phyloP scores from a whole-genome alignment of 2,888 invertebrate genomes.

The Heliconius ethilla region DNA sequence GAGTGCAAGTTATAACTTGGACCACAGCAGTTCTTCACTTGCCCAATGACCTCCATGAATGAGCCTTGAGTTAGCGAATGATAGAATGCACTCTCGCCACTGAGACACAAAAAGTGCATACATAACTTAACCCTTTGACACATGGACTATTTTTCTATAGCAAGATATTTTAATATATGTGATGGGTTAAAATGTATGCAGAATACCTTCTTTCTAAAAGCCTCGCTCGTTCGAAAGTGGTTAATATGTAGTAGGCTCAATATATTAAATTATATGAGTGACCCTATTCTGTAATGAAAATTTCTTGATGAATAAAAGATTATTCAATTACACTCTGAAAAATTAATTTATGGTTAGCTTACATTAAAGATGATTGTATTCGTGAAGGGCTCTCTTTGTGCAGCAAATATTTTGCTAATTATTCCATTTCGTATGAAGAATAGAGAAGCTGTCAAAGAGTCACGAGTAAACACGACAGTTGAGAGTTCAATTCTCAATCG shows the following conservation, averaged over 20 bases:
- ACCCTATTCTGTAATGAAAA: neutral
- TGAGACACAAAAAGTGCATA: conserved; percentile 38
- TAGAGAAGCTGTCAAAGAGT: neutral
- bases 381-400: neutral
- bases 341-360: neutral
- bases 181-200: conserved; percentile 33
- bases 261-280: conserved; percentile 2
- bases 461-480: neutral
- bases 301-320: neutral
- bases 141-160: conserved; percentile 30
- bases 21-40: conserved; percentile 34
- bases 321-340: neutral
- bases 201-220: conserved; percentile 46
- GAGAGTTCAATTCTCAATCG: neutral
- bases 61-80: conserved; percentile 35
- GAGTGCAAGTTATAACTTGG: conserved; percentile 27
- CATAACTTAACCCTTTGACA: conserved; percentile 31
- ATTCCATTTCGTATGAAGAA: neutral
- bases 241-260: conserved; percentile 18
- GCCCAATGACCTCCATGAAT: conserved; percentile 42
- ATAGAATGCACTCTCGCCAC: conserved; percentile 33
- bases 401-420: neutral
- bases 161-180: conserved; percentile 27
- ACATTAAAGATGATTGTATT: neutral
- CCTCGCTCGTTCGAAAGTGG: conserved; percentile 35